Conservation (phyloP, 2,888 invertebrate genomes). For the Creontiades dilutus region DNA sequence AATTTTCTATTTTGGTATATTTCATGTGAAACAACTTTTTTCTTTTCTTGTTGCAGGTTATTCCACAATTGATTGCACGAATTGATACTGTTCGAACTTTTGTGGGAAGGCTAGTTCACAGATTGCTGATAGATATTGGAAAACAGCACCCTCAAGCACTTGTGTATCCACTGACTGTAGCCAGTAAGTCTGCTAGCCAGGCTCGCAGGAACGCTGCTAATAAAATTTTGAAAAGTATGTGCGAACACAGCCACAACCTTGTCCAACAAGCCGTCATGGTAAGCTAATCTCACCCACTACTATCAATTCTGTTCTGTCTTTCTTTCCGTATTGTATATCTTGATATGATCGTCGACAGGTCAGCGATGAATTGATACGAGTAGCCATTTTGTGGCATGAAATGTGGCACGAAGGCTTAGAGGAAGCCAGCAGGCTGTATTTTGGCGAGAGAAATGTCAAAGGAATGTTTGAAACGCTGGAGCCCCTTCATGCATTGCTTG, state of each 20-base stretch:
- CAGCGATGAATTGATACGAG: constrained; percentile 96
- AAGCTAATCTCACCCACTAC: constrained; percentile 77
- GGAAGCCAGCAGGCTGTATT: constrained; percentile 95
- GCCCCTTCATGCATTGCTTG: constrained; percentile 95
- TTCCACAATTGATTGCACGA: constrained; percentile 98
- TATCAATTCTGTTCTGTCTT: not conserved
- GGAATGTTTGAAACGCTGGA: constrained; percentile 98
- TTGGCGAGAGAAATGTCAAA: constrained; percentile 96
- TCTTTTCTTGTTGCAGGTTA: constrained; percentile 82
- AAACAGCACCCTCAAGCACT: constrained; percentile 98
- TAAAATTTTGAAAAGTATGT: constrained; percentile 96
- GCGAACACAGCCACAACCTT: constrained; percentile 93
- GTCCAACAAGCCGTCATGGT: constrained; percentile 98
- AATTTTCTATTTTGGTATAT: too few species aligned
- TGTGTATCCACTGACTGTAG: constrained; percentile 98
- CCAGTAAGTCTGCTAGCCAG: constrained; percentile 94
- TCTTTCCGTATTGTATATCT: not conserved
- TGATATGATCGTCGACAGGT: constrained; percentile 71
- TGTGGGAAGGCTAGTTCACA: constrained; percentile 94
- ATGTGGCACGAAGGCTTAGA: constrained; percentile 99
- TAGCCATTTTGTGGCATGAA: constrained; percentile 99
- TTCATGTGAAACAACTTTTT: too few species aligned
- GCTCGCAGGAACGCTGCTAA: constrained; percentile 94
- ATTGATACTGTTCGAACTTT: constrained; percentile 95
- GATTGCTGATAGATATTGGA: constrained; percentile 96